Evolutionary conservation across 2,888 invertebrate genomes (phyloP), one percentile per base, ranked within the genome.

Genomic region (Ochropacha duplaris): DNA sequence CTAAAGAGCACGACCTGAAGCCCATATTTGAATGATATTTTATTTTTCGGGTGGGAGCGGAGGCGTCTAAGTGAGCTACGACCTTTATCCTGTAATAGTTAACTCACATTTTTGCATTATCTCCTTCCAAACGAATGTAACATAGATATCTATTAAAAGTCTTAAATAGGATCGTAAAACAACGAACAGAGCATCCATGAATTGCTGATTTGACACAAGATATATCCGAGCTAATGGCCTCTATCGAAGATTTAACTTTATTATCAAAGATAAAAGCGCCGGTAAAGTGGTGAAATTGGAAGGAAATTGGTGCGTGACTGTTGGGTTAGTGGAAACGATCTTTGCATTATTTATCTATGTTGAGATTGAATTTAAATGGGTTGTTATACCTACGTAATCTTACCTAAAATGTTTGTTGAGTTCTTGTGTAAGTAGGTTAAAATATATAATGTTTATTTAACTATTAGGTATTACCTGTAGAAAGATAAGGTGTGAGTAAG

Each of bases 181-280:
- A 19, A 44, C 16, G 44, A 44, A 9, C 19, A 44, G 9, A 1
- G 44, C 3, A 19, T 16, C 19, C 19, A 44, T 44, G 44, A 44
- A 44, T 19, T 9, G 44, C 19, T 44, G 44, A 44, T 44, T 44
- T 19, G 44, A 44, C 44, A 44, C 6, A 2, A 44, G 44, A 44
- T 44, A 44, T 19, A 44, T 44, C 9, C 16, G 9, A 19, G 44
- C 9, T 44, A 44, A 44, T 44, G 44, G 44, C 44, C 44, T 44
- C 44, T 44, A 44, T 44, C 44, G 44, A 44, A 44, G 44, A 44
- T 44, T 44, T 44, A 44, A 44, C 44, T 44, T 44, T 44, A 44
- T 44, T 19, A 44, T 44, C 44, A 16, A 44, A 44, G 44, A 44
- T 44, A 44, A 44, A 44, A 44, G 44, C 44, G 3, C 44, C 9